Evolutionary conservation across 1,140 invertebrate species (phyloP).

Genomic region (Acromyrmex charruanus): DNA sequence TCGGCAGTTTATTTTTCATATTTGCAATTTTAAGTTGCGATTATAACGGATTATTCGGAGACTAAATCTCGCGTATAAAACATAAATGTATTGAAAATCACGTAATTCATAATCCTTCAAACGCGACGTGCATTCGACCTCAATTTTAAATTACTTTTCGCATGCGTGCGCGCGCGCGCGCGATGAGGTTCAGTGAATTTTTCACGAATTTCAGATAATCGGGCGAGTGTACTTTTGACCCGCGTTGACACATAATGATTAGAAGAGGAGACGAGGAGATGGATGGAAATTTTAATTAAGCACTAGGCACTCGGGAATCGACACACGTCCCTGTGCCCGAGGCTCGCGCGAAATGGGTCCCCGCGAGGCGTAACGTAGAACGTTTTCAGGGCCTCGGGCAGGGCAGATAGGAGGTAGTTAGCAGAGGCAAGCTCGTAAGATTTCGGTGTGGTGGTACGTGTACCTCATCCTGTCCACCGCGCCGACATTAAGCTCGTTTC

Average conservation of each 20-base stretch:
- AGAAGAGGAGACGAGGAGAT: neutral
- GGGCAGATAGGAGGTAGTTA: slow-evolving; percentile 84
- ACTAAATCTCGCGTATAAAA: neutral
- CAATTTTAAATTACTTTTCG: slow-evolving; percentile 33
- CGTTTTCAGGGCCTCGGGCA: slow-evolving; percentile 84
- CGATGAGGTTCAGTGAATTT: neutral
- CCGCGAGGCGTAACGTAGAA: slow-evolving; percentile 84
- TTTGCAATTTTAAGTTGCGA: neutral
- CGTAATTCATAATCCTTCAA: slow-evolving; percentile 32
- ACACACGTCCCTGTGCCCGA: slow-evolving; percentile 76
- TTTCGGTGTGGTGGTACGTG: slow-evolving; percentile 81
- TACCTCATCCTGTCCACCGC: slow-evolving; percentile 83
- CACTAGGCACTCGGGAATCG: slow-evolving; percentile 70
- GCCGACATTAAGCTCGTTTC: slow-evolving; percentile 76
- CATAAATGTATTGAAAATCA: neutral
- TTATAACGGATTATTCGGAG: neutral
- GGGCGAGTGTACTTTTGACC: neutral
- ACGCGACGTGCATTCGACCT: neutral
- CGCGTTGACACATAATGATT: slow-evolving; percentile 1
- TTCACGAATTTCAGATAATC: slow-evolving; percentile 33
- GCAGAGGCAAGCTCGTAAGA: slow-evolving; percentile 83
- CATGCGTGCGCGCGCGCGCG: too few relatives aligned
- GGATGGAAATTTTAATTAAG: slow-evolving; percentile 28
- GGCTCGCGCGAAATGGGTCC: slow-evolving; percentile 83
- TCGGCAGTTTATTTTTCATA: neutral